Evolutionary conservation across 2,888 invertebrate species (phyloP), one percentile per base, ranked within the genome.

Genomic region (Nemotelus nigrinus): DNA sequence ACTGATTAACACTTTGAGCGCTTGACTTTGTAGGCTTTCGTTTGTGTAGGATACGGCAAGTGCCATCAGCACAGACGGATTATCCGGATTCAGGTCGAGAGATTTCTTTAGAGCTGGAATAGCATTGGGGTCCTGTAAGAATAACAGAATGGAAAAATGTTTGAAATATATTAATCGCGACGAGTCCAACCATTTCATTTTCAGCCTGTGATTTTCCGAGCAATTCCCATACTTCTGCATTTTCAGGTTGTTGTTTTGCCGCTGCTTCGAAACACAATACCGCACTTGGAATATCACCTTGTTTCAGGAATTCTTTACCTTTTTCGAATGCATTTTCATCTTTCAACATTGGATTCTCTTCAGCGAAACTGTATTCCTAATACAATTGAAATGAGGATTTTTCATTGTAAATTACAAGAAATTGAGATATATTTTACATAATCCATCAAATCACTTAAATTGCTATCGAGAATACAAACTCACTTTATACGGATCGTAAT

Each of bases 191-290:
- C 91, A 88, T 97, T 89, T 99, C 99, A 88, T 99, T 99, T 89
- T 99, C 97, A 57, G 99, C 97, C 87, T 98, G 98, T 48, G 97
- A 94, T 74, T 93, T 94, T 7, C 98, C 98, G 67, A 98, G 88
- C 53, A 94, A 88, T 80, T 94, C 91, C 98, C 98, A 98, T 1
- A 93, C 94, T 86, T 96, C 93, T 0, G 91, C 89, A 83, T 94
- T 93, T 71, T 92, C 89, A 2, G 94, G 92, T 70, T 94, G 90
- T 84, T 96, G 93, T 83, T 95, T 93, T 2, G 93, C 96, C 7
- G 98, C 98, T 72, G 96, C 96, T 88, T 99, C 99, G 88, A 99
- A 99, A 84, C 97, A 94, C 45, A 99, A 88, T 0, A 98, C 97
- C 25, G 99, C 99, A 82, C 96, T 95, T 48, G 98, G 96, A 81